Evolutionary conservation across 1,140 invertebrate genomes (phyloP), one percentile per base, ranked within the genome.

Genomic region (Eupristina koningsbergeri): DNA sequence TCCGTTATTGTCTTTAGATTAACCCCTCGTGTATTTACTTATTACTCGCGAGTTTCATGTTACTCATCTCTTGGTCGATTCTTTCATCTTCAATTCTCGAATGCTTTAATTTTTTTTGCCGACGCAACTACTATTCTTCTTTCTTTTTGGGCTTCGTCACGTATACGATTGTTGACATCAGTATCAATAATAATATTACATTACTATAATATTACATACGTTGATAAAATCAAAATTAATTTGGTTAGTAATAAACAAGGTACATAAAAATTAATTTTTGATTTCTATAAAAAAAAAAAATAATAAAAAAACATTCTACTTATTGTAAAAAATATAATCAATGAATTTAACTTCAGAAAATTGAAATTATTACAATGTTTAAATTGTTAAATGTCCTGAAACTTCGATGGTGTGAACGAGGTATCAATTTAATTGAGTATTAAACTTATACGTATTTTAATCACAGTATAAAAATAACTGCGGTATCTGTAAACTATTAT

Each of bases 241-340:
- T 45, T 78, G 61, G 64, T 71, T 78, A 82, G 78, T 77, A 77
- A 58, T 45, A 79, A 78, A 83, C 45, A 61, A 71, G 79, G 73
- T 64, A 73, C 75, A 79, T 83, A 83, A 58, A 83, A 83, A 61
- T 83, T 79, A 34, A 45, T 83, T 50, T 78, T 11, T 79, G 64
- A 47, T 74, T 84, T 50, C 69, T 73, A 19, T 84, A 69, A 45
- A 76, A 67, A 69, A 80, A 73, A 53, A 3, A 45, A 26, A 79
- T 8, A 13, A 75, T n/a, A 29, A 50, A 41, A 69, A 26, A 53
- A 77, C 2, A 61, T 67, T 73, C 69, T 31, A 31, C n/a, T n/a
- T n/a, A n/a, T n/a, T 63, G 61, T 86, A 82, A 81, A 84, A 82
- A 50, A 84, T 90, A 88, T 88, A 90, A 86, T 88, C 87, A 81